Base-by-base conservation (phyloP, 2,113 vertebrate species). In the Protobothrops flavoviridis region DNA sequence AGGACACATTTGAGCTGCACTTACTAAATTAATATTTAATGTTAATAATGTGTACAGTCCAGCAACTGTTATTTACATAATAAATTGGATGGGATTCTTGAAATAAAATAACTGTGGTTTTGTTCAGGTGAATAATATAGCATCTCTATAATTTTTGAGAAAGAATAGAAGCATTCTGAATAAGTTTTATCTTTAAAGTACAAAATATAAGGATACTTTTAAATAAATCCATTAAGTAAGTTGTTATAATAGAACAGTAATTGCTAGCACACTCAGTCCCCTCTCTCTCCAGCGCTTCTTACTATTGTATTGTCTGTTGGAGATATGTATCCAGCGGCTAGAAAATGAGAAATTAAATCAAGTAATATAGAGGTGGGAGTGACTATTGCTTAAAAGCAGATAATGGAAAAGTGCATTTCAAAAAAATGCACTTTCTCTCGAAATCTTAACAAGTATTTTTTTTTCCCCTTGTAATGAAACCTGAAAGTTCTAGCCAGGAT, bases 341-440 rank as follows among this genome's bases (percentile, higher is more conserved):
- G 61, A 81, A 95, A 95, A 74, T 92, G 53, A 90, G 45, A 94
- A 95, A 26, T 20, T 20, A 90, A 12, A n/a, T 21, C 61, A 92
- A 55, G 29, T 61, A 57, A 43, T 10, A 89, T 39, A 45, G 10
- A 64, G 56, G 43, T 64, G 61, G 85, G 85, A 87, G 55, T 92
- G 91, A 92, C 91, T 87, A 93, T 93, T 95, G 90, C 92, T 24
- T 56, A 17, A 12, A 90, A 89, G 91, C 87, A 57, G 20, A 43
- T 57, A 61, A 88, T 50, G 48, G 48, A 50, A 50, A 50, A 50
- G 21, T 24, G 6, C 17, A 55, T 55, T 55, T 55, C 48, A 50
- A 93, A 89, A 93, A 90, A 74, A 94, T 93, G 69, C 39, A 88
- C 89, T 69, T 94, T 90, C 81, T 17, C 29, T 91, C 57, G 87